Evolutionary conservation across 2,113 vertebrate species (phyloP).

Genomic region (Perca flavescens): DNA sequence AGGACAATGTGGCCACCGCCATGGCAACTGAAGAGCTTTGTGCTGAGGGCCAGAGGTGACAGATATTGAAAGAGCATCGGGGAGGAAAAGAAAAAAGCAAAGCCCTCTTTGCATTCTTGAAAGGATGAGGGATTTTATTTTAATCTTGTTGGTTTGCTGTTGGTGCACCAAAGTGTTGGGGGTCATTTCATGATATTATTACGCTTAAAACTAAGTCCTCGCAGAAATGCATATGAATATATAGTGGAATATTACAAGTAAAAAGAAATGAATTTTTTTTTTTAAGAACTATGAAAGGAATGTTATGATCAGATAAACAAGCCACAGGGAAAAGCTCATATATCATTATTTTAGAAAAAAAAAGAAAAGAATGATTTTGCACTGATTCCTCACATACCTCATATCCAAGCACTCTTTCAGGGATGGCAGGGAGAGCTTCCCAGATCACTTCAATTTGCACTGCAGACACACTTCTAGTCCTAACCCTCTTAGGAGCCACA

Average conservation of each 20-base stretch:
- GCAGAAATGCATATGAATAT: constrained; percentile 4
- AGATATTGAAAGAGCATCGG: constrained; percentile 71
- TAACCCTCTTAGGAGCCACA: constrained; percentile 84
- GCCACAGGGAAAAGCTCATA: constrained; percentile 22
- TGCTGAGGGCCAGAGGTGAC: constrained; percentile 76
- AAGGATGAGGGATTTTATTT: constrained; percentile 59
- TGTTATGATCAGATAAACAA: constrained; percentile 14
- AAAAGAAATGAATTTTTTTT: background rate
- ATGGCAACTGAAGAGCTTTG: constrained; percentile 77
- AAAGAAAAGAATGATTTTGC: constrained; percentile 12
- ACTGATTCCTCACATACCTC: constrained; percentile 85
- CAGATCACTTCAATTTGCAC: constrained; percentile 92
- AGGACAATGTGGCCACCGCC: constrained; percentile 75
- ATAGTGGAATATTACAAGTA: background rate
- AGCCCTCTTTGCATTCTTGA: constrained; percentile 72
- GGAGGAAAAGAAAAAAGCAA: constrained; percentile 45
- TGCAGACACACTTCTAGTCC: constrained; percentile 89
- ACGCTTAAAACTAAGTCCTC: constrained; percentile 12
- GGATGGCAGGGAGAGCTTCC: constrained; percentile 85
- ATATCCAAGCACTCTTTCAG: constrained; percentile 93
- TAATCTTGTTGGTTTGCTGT: constrained; percentile 25
- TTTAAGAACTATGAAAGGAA: background rate
- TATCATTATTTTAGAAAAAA: constrained; percentile 13
- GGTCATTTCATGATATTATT: constrained; percentile 32
- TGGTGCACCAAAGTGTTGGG: constrained; percentile 3